Evolutionary conservation across 2,797 vertebrate genomes (phyloP).

Genomic region (Capromys pilorides): DNA sequence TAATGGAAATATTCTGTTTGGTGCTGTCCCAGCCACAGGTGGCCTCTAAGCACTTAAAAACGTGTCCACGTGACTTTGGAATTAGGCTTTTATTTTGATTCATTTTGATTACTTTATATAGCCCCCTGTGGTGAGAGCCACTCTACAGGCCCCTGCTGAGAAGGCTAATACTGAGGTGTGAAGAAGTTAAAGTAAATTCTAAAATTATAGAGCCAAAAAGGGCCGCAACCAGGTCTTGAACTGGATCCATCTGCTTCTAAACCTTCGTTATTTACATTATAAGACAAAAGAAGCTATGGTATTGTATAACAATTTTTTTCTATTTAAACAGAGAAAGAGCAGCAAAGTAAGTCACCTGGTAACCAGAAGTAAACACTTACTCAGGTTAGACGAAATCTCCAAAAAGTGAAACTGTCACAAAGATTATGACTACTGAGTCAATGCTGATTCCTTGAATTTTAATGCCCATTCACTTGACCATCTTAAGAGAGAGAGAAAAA

Average conservation of each 20-base stretch:
- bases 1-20: background rate
- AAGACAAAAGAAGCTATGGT: background rate
- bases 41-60: background rate
- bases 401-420: background rate
- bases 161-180: background rate
- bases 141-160: background rate
- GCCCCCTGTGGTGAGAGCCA: background rate
- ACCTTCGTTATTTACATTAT: background rate
- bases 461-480: background rate
- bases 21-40: background rate
- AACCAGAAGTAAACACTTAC: background rate
- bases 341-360: background rate
- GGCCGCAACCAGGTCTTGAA: background rate
- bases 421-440: background rate
- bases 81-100: constrained; percentile 11
- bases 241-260: constrained; percentile 1
- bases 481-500: background rate
- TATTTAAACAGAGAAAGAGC: background rate
- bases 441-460: constrained; percentile 8
- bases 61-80: background rate
- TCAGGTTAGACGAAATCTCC: background rate
- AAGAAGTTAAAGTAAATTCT: constrained; percentile 32
- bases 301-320: constrained; percentile 22
- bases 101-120: constrained; percentile 20
- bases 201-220: constrained; percentile 33